Evolutionary conservation across 30 jellyfish, hydroid and myxozoan species (phyloP).

Genomic region (Aurelia coerulea): DNA sequence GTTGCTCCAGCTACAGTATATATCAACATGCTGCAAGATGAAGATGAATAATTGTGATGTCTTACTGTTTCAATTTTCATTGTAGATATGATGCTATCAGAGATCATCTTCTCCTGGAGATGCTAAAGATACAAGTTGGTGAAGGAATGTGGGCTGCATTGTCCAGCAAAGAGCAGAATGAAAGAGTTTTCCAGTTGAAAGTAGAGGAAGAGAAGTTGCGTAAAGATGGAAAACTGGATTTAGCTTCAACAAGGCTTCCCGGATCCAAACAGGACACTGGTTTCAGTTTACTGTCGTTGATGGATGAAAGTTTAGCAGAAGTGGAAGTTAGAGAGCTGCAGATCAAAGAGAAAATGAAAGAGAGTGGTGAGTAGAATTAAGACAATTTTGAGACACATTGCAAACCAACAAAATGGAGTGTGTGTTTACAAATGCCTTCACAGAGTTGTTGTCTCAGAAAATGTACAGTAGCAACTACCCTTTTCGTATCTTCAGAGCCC

Average conservation of each 20-base stretch:
- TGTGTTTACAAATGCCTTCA: no score
- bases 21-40: no score
- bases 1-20: no score
- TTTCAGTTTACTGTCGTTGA: constrained; percentile 46
- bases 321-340: constrained; percentile 57
- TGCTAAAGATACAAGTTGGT: constrained; percentile 87
- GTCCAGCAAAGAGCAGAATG: constrained; percentile 88
- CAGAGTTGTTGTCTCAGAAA: no score
- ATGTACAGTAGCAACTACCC: no score
- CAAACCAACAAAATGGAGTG: no score
- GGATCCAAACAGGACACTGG: constrained; percentile 67
- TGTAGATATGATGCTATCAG: constrained; percentile 79
- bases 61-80: not conserved
- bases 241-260: constrained; percentile 73
- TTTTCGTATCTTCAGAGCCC: no score
- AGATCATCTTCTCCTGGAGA: constrained; percentile 77
- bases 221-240: constrained; percentile 75
- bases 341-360: constrained; percentile 65
- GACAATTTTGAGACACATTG: no score
- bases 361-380: constrained; percentile 70
- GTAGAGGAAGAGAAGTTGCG: constrained; percentile 82
- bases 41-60: no score
- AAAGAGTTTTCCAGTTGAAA: constrained; percentile 74
- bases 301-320: constrained; percentile 92
- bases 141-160: constrained; percentile 96